Base-by-base conservation (phyloP, 2,888 invertebrate species). In the Ptilodon capucinus region DNA sequence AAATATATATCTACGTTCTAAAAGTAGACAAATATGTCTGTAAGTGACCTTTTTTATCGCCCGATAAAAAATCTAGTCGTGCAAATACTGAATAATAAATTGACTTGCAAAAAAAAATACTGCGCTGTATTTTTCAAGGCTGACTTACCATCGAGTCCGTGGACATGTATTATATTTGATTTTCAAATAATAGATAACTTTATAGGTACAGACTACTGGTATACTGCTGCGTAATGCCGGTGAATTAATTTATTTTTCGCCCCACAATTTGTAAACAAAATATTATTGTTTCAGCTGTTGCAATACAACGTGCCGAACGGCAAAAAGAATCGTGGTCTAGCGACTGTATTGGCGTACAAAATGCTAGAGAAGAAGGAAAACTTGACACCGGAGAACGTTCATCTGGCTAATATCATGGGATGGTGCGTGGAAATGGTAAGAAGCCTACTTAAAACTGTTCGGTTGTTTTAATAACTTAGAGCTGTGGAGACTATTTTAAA, bases 351-450 rank as follows among this genome's bases (percentile, higher is more conserved):
- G 30, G 93, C 96, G 0, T 97, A 95, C 79, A 95, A 94, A 75
- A 93, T 94, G 84, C 77, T 97, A 52, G 94, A 94, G 63, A 89
- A 92, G 46, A 91, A 92, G 0, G 91, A 94, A n/a, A 91, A 94
- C 49, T 84, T 95, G 3, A 95, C 95, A 0, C 93, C 95, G 0
- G 96, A 97, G 60, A 96, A 96, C 67, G 83, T 97, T 32, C 93
- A 94, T 63, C 81, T 95, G 51, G 96, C 97, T 0, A 95, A 96
- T 61, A 94, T 97, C 65, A 92, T 98, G 80, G 98, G 98, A 54
- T 98, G 98, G 98, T 97, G 98, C 78, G 93, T 96, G 4, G 99
- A 99, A 94, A 93, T 98, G 95, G 98, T 98, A 82, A 92, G 93
- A 7, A 28, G 9, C n/a, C 21, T 11, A n/a, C n/a, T 5, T n/a